These are phyloP conservation scores for Leptopterna dolabrata DNA, from an alignment of 2,888 invertebrate genomes.

Conservation along the genomic window DNA sequence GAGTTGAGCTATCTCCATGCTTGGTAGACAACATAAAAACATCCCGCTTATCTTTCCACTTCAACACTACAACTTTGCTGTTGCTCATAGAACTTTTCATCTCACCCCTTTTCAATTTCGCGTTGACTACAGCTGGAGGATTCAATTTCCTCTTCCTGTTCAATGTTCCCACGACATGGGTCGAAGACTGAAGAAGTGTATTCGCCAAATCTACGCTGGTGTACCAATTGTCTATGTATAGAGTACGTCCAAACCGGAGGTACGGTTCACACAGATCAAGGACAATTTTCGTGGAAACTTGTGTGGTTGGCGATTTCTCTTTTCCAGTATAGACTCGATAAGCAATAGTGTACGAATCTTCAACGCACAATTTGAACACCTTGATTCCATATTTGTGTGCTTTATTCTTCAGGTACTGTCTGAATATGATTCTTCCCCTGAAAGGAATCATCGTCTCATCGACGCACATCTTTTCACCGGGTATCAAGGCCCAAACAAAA, in stretches of 20 bases:
- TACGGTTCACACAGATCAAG: slow-evolving; percentile 54
- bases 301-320: background rate
- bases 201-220: slow-evolving; percentile 56
- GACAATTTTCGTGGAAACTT: slow-evolving; percentile 55
- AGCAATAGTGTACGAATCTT: background rate
- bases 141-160: slow-evolving; percentile 15
- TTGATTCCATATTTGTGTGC: no score
- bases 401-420: slow-evolving; percentile 43
- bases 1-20: background rate
- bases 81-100: background rate
- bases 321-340: slow-evolving; percentile 46
- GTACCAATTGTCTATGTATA: slow-evolving; percentile 60
- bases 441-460: slow-evolving; percentile 50
- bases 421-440: slow-evolving; percentile 28
- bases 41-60: no score
- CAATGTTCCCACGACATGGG: slow-evolving; percentile 46
- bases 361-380: slow-evolving; percentile 47
- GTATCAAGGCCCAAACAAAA: background rate
- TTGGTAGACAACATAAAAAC: slow-evolving; percentile 47
- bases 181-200: background rate
- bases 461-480: slow-evolving; percentile 33
- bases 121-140: background rate
- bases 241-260: slow-evolving; percentile 46
- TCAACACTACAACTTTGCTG: slow-evolving; percentile 10
- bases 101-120: slow-evolving; percentile 31